A percentile compares a stretch with the other conserved stretches of the same genome.
phyloP scores from a whole-genome alignment of 37 sponge, comb jelly and placozoan genomes.

The Cliona cf. orientalis region DNA sequence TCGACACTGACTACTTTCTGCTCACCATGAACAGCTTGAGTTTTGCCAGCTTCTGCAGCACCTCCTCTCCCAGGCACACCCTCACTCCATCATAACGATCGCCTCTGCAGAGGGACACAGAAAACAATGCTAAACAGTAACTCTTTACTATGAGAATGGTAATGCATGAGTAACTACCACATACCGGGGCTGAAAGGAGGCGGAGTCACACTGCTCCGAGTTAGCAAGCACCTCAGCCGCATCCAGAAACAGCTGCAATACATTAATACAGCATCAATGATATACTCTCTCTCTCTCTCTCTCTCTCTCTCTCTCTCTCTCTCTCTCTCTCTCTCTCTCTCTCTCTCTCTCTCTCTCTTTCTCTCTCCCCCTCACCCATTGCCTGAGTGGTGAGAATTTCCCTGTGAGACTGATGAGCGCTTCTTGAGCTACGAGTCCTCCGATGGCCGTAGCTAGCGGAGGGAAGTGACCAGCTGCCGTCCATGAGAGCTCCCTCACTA shows the following conservation, averaged over 20 bases:
- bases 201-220: constrained; percentile 22
- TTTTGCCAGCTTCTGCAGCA: constrained; percentile 63
- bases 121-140: too few relatives aligned
- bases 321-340: too few relatives aligned
- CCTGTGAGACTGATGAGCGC: constrained; percentile 92
- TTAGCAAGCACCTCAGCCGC: constrained; percentile 51
- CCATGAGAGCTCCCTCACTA: constrained; percentile 48
- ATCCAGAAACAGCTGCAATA: constrained; percentile 74
- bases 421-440: constrained; percentile 95
- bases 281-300: constrained; percentile 18
- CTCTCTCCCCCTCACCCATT: constrained; percentile 85
- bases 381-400: constrained; percentile 92
- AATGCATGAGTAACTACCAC: not conserved
- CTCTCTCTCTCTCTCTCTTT: too few relatives aligned
- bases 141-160: not conserved
- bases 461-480: constrained; percentile 69
- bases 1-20: not conserved
- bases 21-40: constrained; percentile 86
- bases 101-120: constrained; percentile 24
- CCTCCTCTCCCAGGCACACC: constrained; percentile 76
- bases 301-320: too few relatives aligned
- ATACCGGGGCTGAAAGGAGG: constrained; percentile 41
- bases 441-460: constrained; percentile 80
- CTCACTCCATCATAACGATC: constrained; percentile 90
- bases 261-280: too few relatives aligned